phyloP scores from a whole-genome alignment of 1,140 invertebrate species.

The Intoshia linei region DNA sequence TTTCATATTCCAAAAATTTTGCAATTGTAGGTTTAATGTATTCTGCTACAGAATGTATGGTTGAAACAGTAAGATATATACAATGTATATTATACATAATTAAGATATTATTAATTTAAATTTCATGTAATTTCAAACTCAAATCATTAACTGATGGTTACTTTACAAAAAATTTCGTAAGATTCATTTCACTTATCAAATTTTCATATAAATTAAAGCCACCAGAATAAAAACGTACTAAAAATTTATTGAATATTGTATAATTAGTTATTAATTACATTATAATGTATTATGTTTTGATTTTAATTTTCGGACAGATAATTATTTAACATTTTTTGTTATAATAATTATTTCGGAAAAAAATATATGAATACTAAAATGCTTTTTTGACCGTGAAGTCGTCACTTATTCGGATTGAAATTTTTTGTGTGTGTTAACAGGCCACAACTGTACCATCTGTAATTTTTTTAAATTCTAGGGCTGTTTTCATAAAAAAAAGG shows the following conservation, averaged over 20 bases:
- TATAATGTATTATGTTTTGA: conserved; percentile 2
- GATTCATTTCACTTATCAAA: conserved; percentile 2
- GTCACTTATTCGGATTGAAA: no score
- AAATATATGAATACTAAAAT: no score
- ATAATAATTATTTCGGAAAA: no score
- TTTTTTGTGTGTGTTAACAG: no score
- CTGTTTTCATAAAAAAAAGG: no score
- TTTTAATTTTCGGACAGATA: conserved; percentile 5
- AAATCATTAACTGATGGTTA: neutral
- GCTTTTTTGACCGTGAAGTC: no score
- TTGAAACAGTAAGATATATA: conserved; percentile 33
- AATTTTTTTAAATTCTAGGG: no score
- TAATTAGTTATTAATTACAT: conserved; percentile 8
- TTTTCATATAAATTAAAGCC: neutral
- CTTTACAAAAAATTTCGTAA: neutral
- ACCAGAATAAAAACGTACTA: no score
- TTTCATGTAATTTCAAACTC: neutral
- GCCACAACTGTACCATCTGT: no score
- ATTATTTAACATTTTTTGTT: no score
- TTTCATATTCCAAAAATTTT: conserved; percentile 84
- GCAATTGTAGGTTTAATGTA: conserved; percentile 65
- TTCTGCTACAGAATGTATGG: conserved; percentile 54
- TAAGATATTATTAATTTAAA: neutral
- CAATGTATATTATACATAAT: neutral
- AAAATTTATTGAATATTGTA: conserved; percentile 11